A percentile compares a stretch with the other conserved stretches of the same genome.
These are phyloP conservation scores for Cephus rjabovi DNA, from an alignment of 2,888 invertebrate genomes.

Conservation along the genomic window DNA sequence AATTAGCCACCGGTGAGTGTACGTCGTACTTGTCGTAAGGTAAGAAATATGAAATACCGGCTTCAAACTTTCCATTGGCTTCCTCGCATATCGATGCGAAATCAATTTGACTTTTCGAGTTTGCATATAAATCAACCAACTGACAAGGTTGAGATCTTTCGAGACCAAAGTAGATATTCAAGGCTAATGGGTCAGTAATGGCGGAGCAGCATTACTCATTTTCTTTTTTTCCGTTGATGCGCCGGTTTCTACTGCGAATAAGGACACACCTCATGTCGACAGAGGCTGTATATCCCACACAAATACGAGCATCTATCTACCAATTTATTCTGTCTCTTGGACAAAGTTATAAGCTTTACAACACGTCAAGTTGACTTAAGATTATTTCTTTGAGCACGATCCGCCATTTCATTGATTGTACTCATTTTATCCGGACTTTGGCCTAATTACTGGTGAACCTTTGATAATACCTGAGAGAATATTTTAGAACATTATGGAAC, in stretches of 20 bases:
- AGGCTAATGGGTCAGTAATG: slow-evolving; percentile 7
- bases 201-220: slow-evolving; percentile 2
- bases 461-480: background rate
- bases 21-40: slow-evolving; percentile 27
- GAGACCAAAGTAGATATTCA: background rate
- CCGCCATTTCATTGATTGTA: slow-evolving; percentile 4
- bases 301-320: background rate
- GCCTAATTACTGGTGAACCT: background rate
- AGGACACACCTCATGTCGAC: background rate
- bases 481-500: background rate
- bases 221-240: background rate
- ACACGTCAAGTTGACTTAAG: background rate
- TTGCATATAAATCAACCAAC: background rate
- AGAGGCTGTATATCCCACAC: background rate
- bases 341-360: background rate
- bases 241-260: background rate
- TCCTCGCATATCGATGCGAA: background rate
- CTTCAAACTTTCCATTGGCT: background rate
- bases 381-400: background rate
- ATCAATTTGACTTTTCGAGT: background rate
- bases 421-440: background rate
- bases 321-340: background rate
- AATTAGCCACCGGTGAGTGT: slow-evolving; percentile 33
- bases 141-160: background rate
- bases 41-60: slow-evolving; percentile 16